Evolutionary conservation across 2,797 vertebrate genomes (phyloP).

Genomic region (Pristis pectinata): DNA sequence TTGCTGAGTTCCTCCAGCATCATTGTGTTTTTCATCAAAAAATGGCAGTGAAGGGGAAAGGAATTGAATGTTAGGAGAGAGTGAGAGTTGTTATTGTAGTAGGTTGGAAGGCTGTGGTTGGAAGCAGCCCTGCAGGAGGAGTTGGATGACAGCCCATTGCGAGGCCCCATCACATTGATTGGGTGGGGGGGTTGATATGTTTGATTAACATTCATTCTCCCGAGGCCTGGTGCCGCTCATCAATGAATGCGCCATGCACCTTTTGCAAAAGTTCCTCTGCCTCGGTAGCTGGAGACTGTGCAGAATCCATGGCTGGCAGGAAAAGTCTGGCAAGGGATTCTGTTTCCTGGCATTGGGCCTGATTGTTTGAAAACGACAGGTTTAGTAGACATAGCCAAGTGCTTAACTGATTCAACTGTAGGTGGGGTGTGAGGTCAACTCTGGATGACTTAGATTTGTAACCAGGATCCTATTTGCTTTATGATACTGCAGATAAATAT

Average conservation of each 20-base stretch:
- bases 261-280: too few species aligned
- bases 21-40: too few species aligned
- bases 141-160: too few species aligned
- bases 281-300: background rate
- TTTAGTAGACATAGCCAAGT: background rate
- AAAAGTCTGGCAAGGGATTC: background rate
- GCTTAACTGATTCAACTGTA: background rate
- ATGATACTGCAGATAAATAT: background rate
- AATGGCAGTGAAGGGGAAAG: constrained; percentile 36
- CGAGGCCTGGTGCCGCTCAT: too few species aligned
- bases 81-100: too few species aligned
- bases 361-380: background rate
- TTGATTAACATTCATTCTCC: too few species aligned
- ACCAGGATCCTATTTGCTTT: background rate
- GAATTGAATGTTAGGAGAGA: constrained; percentile 22
- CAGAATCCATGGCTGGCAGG: background rate
- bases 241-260: too few species aligned
- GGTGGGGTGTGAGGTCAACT: too few species aligned
- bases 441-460: background rate
- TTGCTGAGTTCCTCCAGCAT: too few species aligned
- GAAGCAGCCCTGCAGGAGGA: too few species aligned
- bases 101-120: too few species aligned
- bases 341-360: background rate
- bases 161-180: constrained; percentile 4
- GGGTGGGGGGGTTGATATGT: background rate